Percentiles rank a stretch among this genome's conserved stretches.
phyloP scores from a whole-genome alignment of 2,797 vertebrate species.

The Mormyrus hasselquistii region DNA sequence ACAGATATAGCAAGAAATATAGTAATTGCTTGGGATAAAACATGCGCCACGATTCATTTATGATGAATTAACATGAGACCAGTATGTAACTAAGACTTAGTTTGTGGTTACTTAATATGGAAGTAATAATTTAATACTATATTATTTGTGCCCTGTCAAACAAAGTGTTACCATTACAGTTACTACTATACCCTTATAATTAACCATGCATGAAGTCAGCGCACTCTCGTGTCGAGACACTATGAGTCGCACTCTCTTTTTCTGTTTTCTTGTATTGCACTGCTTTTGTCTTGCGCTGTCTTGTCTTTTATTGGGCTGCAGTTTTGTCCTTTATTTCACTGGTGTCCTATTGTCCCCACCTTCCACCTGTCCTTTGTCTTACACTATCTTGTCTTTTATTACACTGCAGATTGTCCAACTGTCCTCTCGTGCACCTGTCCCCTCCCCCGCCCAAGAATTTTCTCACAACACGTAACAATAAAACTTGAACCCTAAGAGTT shows the following conservation, averaged over 20 bases:
- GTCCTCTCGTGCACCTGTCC: background rate
- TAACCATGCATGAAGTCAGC: background rate
- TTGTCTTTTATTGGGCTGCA: background rate
- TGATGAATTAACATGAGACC: background rate
- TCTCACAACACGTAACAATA: background rate
- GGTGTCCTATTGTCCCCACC: no score
- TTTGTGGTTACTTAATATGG: background rate
- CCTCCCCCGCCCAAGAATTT: background rate
- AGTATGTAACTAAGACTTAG: background rate
- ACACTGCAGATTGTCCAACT: background rate
- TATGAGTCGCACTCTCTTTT: background rate
- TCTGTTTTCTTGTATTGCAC: background rate
- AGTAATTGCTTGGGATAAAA: background rate
- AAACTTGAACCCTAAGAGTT: background rate
- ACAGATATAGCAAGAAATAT: background rate
- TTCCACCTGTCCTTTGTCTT: no score
- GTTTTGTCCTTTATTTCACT: no score
- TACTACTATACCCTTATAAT: background rate
- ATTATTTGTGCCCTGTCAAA: background rate
- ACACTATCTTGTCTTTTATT: no score
- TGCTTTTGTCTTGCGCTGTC: background rate
- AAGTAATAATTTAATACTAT: background rate
- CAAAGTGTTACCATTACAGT: background rate
- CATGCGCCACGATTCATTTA: background rate
- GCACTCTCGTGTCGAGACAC: background rate